Base-by-base conservation (phyloP, 92 coral and sea anemone species). In the Pocillopora grandis region DNA sequence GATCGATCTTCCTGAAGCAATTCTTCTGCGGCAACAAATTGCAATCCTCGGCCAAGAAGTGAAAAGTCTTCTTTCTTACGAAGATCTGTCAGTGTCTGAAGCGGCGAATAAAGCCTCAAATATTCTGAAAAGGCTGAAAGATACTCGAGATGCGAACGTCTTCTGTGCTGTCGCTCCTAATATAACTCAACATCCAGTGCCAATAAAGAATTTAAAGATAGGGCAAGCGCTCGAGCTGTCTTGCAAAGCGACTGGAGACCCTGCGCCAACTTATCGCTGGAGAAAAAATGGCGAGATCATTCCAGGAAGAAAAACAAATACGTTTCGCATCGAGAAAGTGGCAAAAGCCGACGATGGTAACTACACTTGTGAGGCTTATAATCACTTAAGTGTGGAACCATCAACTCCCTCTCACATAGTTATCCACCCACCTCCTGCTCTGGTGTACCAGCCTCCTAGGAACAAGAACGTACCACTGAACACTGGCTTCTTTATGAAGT, bases 91-190 rank as follows among this genome's bases (percentile, higher is more conserved):
- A 58, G 84, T 80, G 52, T 20, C 71, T 4, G 86, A 81, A 18
- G 95, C 92, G 23, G 80, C 75, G 35, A 86, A 81, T 42, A 68
- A 74, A 63, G 80, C 98, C 37, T 66, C 63, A 36, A 78, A 77
- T 62, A 71, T 91, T 68, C 61, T 91, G 64, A 75, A 56, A 31
- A 85, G 85, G 56, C 82, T 94, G 33, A 48, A 82, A 59, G 88
- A 80, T 48, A 83, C 87, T 20, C 70, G 62, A 58, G 80, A 82
- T 18, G 67, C 61, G 31, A 81, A 93, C 48, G 71, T 85, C 19
- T 87, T 88, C 82, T 94, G 98, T 78, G 98, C 92, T 37, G 73
- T 82, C 19, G 87, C 95, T 31, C 98, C 98, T 42, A 91, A 87
- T 66, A 89, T 94, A 11, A 91, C 98, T 68, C 66, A 77, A 18